Evolutionary conservation across 2,888 invertebrate genomes (phyloP).

Genomic region (Chaetogeoica ovagalla): DNA sequence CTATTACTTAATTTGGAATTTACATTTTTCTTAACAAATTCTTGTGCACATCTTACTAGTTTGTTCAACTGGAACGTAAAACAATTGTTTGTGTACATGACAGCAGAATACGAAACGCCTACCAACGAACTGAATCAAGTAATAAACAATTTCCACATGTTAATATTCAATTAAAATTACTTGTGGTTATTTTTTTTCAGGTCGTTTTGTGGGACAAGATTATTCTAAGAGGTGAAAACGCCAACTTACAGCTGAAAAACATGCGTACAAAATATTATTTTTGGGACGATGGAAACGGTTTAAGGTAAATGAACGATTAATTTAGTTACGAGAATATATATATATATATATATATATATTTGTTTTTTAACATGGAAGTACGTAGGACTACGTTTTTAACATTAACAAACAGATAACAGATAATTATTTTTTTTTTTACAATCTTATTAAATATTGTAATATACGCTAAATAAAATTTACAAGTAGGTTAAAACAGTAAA

Average conservation of each 20-base stretch:
- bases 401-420: constrained; percentile 29
- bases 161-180: background rate
- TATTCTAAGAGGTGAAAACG: constrained; percentile 88
- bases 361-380: constrained; percentile 31
- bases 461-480: background rate
- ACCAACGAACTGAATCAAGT: constrained; percentile 85
- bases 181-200: constrained; percentile 58
- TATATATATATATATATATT: constrained; percentile 18
- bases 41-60: constrained; percentile 69
- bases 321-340: constrained; percentile 5
- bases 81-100: constrained; percentile 92
- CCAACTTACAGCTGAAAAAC: constrained; percentile 88
- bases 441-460: constrained; percentile 3
- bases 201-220: constrained; percentile 99
- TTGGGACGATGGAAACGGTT: constrained; percentile 98
- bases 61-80: constrained; percentile 99
- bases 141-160: constrained; percentile 51
- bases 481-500: background rate
- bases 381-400: constrained; percentile 10
- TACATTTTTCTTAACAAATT: constrained; percentile 55
- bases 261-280: constrained; percentile 98
- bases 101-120: constrained; percentile 90
- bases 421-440: background rate
- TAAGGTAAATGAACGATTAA: constrained; percentile 70
- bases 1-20: background rate